Conservation (phyloP, 2,113 vertebrate genomes). For the Rhombomys opimus region DNA sequence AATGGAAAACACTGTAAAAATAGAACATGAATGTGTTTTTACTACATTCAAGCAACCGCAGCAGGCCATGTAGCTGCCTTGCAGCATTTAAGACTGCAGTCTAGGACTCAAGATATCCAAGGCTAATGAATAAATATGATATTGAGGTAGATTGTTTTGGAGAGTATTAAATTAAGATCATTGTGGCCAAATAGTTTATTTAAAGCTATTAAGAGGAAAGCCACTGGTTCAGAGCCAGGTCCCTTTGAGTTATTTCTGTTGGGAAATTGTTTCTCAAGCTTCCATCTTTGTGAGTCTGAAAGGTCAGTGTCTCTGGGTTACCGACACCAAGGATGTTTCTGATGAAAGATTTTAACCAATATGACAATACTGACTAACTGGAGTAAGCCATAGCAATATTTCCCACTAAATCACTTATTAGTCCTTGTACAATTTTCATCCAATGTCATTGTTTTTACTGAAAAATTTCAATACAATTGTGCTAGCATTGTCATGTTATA, state of each 20-base stretch:
- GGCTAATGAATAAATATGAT: background rate
- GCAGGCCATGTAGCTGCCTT: background rate
- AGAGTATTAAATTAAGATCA: background rate
- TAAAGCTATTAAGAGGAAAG: background rate
- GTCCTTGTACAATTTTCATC: background rate
- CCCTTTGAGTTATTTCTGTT: background rate
- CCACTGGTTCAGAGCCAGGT: background rate
- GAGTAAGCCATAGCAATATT: background rate
- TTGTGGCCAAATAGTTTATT: background rate
- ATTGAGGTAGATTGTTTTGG: background rate
- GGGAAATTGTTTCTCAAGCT: background rate
- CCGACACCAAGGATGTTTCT: background rate
- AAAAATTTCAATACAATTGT: constrained; percentile 8
- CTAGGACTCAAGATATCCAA: background rate
- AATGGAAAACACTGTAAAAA: constrained; percentile 15
- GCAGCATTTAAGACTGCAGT: background rate
- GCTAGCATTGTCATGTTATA: background rate
- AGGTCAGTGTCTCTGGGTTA: background rate
- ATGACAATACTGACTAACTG: background rate
- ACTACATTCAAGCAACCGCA: background rate
- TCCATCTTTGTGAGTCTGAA: background rate
- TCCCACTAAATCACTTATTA: background rate
- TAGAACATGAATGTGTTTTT: background rate
- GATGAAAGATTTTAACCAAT: background rate
- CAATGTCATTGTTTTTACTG: constrained; percentile 17